Evolutionary conservation across 2,113 vertebrate genomes (phyloP).

Genomic region (Clinocottus analis): DNA sequence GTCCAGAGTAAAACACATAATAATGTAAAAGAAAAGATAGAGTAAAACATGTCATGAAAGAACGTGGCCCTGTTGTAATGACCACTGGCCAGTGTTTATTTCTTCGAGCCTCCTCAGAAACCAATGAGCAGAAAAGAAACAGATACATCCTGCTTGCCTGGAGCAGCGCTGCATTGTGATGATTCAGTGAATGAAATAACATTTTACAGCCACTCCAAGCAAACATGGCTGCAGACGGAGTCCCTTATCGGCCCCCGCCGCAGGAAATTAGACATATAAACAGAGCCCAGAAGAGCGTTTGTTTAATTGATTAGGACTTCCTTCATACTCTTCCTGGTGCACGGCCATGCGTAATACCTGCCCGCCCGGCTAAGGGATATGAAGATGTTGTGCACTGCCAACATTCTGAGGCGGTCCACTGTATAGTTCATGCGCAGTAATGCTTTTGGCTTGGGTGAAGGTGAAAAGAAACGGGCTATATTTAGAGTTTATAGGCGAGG

Average conservation of each 20-base stretch:
- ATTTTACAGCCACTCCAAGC: constrained; percentile 36
- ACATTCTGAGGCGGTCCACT: not conserved
- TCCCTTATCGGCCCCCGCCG: constrained; percentile 8
- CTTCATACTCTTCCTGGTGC: constrained; percentile 25
- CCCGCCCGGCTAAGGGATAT: constrained; percentile 5
- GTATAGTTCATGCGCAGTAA: constrained; percentile 3
- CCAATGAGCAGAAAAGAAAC: constrained; percentile 5
- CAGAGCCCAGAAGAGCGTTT: constrained; percentile 26
- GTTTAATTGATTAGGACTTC: constrained; percentile 57
- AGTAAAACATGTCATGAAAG: not conserved
- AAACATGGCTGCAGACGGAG: constrained; percentile 39
- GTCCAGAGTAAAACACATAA: not conserved
- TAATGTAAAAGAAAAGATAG: not conserved
- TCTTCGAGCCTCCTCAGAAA: not conserved
- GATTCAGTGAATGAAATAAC: constrained; percentile 31
- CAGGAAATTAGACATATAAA: constrained; percentile 47
- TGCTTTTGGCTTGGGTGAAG: constrained; percentile 28
- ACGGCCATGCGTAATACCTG: constrained; percentile 22
- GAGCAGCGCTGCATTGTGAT: not conserved
- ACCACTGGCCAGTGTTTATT: not conserved
- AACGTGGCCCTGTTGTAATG: not conserved
- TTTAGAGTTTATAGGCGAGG: constrained; percentile 13
- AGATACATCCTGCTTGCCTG: constrained; percentile 2
- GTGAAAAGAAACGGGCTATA: not conserved
- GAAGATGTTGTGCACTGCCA: constrained; percentile 16